Evolutionary conservation across 2,888 invertebrate genomes (phyloP), one percentile per base, ranked within the genome.

Genomic region (Macropis europaea): DNA sequence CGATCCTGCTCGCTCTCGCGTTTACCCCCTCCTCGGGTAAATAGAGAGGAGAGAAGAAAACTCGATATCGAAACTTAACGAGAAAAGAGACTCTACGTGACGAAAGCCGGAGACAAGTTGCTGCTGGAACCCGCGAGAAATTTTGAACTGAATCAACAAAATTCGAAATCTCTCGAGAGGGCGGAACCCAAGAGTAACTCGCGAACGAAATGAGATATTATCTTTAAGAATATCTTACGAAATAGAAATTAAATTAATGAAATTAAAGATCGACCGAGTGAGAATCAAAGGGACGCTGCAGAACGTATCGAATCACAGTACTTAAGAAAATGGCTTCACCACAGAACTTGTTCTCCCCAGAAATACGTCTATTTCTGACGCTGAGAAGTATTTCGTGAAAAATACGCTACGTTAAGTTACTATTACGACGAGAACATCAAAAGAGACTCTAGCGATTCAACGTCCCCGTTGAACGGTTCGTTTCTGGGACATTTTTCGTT

Each of bases 1-100:
- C 64, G 73, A 78, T 81, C 36, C 67, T 80, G 81, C 73, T 77
- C 78, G 26, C 60, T 77, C 71, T 67, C 73, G 69, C 50, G 81
- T 73, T 68, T 62, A 47, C 53, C 74, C 64, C 43, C 81, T 73
- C 73, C 81, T 66, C 70, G 57, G 47, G 59, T 64, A 63, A 63
- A 43, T 36, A 56, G 75, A 64, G 76, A 70, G 78, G 63, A 70
- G 73, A 73, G 70, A 57, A 53, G 77, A 60, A 77, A 77, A 80
- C 66, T 48, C 64, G 74, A 71, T n/a, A n/a, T 71, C 53, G 50
- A 77, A 67, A 56, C 67, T 73, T 61, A 70, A n/a, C n/a, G n/a
- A n/a, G n/a, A n/a, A n/a, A n/a, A 62, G 47, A 59, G 59, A 70
- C 64, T 73, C 62, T 81, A 13, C 59, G 19, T 30, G 59, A 67